A percentile compares a stretch with the other conserved stretches of the same genome.
phyloP scores from a whole-genome alignment of 2,888 invertebrate genomes.

The Rotaria sp. region DNA sequence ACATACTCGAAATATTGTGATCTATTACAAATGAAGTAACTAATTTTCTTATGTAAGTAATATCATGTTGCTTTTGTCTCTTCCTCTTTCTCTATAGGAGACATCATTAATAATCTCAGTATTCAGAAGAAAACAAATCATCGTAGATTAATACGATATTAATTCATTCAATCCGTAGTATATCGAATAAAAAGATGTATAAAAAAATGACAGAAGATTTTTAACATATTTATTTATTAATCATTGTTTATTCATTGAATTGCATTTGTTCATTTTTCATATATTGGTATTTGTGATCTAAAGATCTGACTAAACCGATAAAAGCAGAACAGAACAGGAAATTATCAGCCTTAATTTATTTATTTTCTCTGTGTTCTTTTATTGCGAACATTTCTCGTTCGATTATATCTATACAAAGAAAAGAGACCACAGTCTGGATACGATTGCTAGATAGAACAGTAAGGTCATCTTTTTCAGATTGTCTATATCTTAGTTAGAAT shows the following conservation, averaged over 20 bases:
- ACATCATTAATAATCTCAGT: neutral
- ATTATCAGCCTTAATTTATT: neutral
- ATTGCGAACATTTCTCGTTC: neutral
- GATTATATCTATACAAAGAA: neutral
- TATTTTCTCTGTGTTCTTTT: neutral
- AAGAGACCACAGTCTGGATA: neutral
- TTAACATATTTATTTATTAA: neutral
- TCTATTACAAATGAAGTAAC: neutral
- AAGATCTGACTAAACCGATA: neutral
- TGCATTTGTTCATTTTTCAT: neutral
- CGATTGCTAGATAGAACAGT: neutral
- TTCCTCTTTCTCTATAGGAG: neutral
- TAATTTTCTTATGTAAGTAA: neutral
- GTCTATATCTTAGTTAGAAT: neutral
- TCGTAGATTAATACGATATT: neutral
- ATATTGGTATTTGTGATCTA: neutral
- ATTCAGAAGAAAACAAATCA: neutral
- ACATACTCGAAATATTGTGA: neutral
- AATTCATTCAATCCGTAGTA: too few species aligned
- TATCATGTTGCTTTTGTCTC: neutral
- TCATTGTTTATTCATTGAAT: neutral
- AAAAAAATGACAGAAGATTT: too few species aligned
- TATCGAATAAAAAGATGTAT: too few species aligned
- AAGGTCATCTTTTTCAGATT: neutral
- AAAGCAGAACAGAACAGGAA: neutral